Evolutionary conservation across 2,113 vertebrate species (phyloP).

Genomic region (Corydoras sp.): DNA sequence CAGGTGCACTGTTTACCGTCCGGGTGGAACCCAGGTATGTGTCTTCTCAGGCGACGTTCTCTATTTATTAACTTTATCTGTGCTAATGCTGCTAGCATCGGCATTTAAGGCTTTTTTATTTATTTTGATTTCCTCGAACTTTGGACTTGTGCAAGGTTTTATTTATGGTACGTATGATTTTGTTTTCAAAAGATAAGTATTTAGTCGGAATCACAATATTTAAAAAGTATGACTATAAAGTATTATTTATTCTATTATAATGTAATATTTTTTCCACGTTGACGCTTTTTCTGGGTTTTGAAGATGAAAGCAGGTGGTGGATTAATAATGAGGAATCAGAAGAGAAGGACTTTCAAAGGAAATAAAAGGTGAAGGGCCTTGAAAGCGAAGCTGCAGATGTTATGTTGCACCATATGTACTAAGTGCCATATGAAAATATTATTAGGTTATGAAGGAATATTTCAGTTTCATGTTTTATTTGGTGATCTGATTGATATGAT

Average conservation of each 20-base stretch:
- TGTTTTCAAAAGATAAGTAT: conserved; percentile 47
- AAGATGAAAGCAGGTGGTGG: conserved; percentile 1
- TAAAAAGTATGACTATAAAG: conserved; percentile 44
- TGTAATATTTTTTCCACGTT: conserved; percentile 42
- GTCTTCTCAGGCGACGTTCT: conserved; percentile 45
- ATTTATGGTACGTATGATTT: conserved; percentile 40
- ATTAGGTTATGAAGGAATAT: conserved; percentile 44
- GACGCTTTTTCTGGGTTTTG: conserved; percentile 35
- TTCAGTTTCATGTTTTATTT: conserved; percentile 47
- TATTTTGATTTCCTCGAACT: conserved; percentile 24
- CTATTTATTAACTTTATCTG: conserved; percentile 22
- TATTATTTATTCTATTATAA: conserved; percentile 50
- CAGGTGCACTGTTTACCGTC: conserved; percentile 39
- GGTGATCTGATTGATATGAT: conserved; percentile 48
- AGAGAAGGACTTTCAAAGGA: neutral
- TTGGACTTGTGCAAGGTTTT: conserved; percentile 39
- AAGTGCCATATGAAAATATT: conserved; percentile 45
- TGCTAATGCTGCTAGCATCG: conserved; percentile 41
- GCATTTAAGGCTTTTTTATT: conserved; percentile 25
- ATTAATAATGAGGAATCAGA: neutral
- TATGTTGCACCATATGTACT: conserved; percentile 40
- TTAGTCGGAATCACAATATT: conserved; percentile 47
- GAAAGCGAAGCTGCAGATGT: conserved; percentile 17
- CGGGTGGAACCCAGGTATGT: conserved; percentile 39
- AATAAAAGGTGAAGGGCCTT: neutral